These are phyloP conservation scores for Caiman crocodilus DNA, from an alignment of 2,797 vertebrate genomes.

Conservation along the genomic window DNA sequence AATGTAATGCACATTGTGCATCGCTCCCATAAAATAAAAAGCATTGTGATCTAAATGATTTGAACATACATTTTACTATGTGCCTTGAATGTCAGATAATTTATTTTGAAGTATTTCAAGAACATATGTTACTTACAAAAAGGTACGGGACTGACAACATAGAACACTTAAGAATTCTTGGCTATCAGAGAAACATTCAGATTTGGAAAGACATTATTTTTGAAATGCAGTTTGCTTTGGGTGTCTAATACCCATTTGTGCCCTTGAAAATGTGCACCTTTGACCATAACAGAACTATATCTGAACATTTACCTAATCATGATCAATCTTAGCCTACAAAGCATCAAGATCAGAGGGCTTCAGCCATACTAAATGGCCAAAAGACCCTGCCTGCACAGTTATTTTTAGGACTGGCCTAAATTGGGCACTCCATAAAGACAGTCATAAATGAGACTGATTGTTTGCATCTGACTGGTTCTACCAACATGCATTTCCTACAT, in stretches of 20 bases:
- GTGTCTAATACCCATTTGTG: not conserved
- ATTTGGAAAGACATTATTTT: not conserved
- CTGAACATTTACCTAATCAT: not conserved
- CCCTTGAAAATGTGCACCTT: not conserved
- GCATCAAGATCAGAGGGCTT: not conserved
- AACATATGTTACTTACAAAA: not conserved
- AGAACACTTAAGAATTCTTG: not conserved
- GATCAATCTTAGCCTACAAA: not conserved
- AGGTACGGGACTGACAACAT: not conserved
- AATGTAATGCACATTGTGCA: not conserved
- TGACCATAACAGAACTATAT: not conserved
- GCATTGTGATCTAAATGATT: not conserved
- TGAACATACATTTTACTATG: not conserved
- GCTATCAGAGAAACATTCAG: not conserved
- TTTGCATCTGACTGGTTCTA: not conserved
- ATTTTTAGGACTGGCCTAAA: not conserved
- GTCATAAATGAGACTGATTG: not conserved
- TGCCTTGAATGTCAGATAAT: not conserved
- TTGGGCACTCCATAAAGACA: not conserved
- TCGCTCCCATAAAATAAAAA: not conserved
- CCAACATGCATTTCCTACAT: constrained; percentile 24
- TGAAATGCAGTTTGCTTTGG: not conserved
- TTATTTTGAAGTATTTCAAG: not conserved
- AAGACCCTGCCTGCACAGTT: not conserved
- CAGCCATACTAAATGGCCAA: not conserved